phyloP scores from a whole-genome alignment of 2,113 vertebrate species.

The Sialia sialis region DNA sequence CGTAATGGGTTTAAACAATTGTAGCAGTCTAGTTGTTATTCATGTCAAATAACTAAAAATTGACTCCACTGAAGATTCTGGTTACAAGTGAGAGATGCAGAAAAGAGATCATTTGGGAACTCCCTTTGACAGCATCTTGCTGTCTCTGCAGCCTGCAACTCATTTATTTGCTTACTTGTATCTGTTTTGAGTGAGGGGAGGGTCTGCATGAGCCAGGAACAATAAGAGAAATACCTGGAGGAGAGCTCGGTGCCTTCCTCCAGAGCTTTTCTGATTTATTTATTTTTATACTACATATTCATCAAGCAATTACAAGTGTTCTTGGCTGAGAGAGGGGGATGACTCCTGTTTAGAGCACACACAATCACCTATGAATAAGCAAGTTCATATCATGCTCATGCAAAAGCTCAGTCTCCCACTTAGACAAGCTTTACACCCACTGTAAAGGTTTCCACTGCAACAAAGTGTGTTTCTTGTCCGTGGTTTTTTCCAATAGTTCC shows the following conservation, averaged over 20 bases:
- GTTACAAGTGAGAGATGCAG: not conserved
- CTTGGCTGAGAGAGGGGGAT: not conserved
- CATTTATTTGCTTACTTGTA: not conserved
- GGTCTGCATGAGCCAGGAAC: not conserved
- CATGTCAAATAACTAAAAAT: not conserved
- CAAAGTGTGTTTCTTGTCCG: not conserved
- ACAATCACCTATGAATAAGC: slow-evolving; percentile 1
- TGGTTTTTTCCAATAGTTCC: not conserved
- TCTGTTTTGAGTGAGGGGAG: not conserved
- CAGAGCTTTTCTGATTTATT: not conserved
- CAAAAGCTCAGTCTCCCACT: not conserved
- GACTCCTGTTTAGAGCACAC: slow-evolving; percentile 28
- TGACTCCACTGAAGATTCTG: not conserved
- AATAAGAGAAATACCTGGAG: not conserved
- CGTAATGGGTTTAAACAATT: not conserved
- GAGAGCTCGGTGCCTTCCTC: not conserved
- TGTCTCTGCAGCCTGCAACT: not conserved
- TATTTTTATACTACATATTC: not conserved
- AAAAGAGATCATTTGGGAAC: not conserved
- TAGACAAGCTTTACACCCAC: not conserved
- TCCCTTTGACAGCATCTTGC: not conserved
- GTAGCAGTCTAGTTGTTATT: not conserved
- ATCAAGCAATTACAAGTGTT: not conserved
- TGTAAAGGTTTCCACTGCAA: not conserved
- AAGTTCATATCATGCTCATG: not conserved